Percentiles rank a stretch among this genome's conserved stretches.
Evolutionary conservation across 2,113 vertebrate species (phyloP).

Genomic region (Arothron firmamentum): DNA sequence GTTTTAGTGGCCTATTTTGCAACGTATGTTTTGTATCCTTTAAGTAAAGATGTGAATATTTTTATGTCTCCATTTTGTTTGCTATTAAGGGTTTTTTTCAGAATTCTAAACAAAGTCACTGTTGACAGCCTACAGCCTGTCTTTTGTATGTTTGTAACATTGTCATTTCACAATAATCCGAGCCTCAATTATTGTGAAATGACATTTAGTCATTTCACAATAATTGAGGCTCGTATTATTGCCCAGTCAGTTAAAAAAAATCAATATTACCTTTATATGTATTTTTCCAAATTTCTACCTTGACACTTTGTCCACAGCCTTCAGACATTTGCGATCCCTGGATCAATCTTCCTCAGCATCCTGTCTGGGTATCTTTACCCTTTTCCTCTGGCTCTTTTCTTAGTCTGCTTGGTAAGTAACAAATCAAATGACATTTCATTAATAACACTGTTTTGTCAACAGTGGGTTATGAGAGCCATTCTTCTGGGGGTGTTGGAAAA

Average conservation of each 20-base stretch:
- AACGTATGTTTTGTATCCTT: conserved; percentile 99
- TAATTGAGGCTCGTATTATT: too few species aligned
- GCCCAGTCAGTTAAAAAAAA: too few species aligned
- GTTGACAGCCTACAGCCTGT: too few species aligned
- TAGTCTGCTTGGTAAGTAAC: conserved; percentile 94
- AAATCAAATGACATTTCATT: background rate
- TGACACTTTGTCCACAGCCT: conserved; percentile 80
- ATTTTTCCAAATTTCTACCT: conserved; percentile 54
- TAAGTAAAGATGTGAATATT: conserved; percentile 9
- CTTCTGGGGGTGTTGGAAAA: too few species aligned
- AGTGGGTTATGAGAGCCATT: too few species aligned
- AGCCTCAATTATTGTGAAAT: too few species aligned
- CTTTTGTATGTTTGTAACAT: too few species aligned
- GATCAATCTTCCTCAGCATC: conserved; percentile 98
- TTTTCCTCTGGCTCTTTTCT: conserved; percentile 92
- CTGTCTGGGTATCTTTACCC: conserved; percentile 98
- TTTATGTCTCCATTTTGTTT: background rate
- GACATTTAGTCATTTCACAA: too few species aligned
- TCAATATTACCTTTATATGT: background rate
- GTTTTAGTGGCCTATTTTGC: conserved; percentile 96
- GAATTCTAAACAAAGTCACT: background rate
- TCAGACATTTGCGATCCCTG: conserved; percentile 97
- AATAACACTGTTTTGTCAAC: background rate
- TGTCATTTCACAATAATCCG: too few species aligned
- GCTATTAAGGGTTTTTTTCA: background rate